Base-by-base conservation (phyloP, 2,888 invertebrate species). In the Polyommatus icarus region DNA sequence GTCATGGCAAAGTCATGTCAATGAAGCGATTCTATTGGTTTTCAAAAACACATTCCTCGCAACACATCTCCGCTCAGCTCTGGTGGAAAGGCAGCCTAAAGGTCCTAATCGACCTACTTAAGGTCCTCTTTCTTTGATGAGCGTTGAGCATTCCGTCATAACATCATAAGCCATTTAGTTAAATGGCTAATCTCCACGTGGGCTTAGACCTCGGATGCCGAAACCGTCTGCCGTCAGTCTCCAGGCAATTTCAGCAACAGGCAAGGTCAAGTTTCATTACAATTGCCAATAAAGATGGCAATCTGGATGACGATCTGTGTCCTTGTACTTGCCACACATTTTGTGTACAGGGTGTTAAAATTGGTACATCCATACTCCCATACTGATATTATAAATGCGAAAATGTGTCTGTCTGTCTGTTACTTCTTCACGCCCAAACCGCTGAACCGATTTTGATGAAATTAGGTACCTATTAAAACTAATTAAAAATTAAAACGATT, bases 201-300 rank as follows among this genome's bases (percentile, higher is more conserved):
- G 81, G 88, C 84, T 76, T 76, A 79, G 87, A 85, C 87, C 87
- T 86, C 84, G 88, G 85, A 81, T 82, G 84, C 89, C 86, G 84
- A 90, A 91, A 88, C 86, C 86, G 87, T 82, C 82, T 82, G 82
- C 83, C 84, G 85, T 86, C 84, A 84, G 88, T 90, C 86, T 87
- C 87, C 84, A 85, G 82, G 86, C 89, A 86, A 89, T 92, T 90
- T 87, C 78, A 83, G 79, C 85, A 90, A 90, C 85, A 87, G 57
- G 85, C 82, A 88, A 91, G 91, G 91, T 90, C 91, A 89, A 82
- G 80, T 84, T 85, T 86, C 84, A 88, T 89, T 86, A 83, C 80
- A 82, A 84, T 85, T 80, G 78, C 61, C 78, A 77, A 78, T 75
- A 78, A 78, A 75, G 59, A 77, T 77, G 46, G 46, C 46, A 46